Conservation (phyloP, 1,140 invertebrate species). For the Chironomus striatipennis region DNA sequence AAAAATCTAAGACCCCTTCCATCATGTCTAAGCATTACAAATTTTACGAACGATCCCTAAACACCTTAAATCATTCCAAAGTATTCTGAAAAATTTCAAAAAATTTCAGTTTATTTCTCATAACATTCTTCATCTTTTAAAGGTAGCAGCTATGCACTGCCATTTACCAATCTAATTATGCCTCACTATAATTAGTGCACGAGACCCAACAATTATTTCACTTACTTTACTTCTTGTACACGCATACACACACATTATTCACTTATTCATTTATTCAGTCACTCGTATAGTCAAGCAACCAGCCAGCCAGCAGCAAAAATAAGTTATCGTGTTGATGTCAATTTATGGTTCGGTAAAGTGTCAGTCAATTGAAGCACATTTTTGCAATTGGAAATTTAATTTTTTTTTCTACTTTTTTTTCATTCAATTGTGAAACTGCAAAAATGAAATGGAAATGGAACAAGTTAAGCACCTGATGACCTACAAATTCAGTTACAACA, state of each 20-base stretch:
- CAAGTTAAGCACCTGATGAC: neutral
- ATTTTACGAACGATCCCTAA: too few species aligned
- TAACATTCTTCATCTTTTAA: too few species aligned
- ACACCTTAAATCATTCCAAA: too few species aligned
- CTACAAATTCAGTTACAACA: conserved; percentile 15
- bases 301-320: too few species aligned
- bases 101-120: too few species aligned
- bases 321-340: conserved; percentile 1
- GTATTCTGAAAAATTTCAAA: too few species aligned
- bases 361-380: neutral
- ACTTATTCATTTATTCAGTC: too few species aligned
- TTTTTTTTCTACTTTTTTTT: conserved; percentile 8
- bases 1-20: too few species aligned
- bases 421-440: neutral
- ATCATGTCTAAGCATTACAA: too few species aligned
- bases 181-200: neutral
- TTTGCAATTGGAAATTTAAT: conserved; percentile 11
- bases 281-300: too few species aligned
- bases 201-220: neutral
- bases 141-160: neutral
- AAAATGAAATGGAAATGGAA: conserved; percentile 14
- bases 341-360: conserved; percentile 1
- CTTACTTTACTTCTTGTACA: too few species aligned
- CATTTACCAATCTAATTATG: neutral
- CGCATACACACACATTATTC: too few species aligned